phyloP scores from a whole-genome alignment of 2,113 vertebrate species.

The Campylomormyrus numenius region DNA sequence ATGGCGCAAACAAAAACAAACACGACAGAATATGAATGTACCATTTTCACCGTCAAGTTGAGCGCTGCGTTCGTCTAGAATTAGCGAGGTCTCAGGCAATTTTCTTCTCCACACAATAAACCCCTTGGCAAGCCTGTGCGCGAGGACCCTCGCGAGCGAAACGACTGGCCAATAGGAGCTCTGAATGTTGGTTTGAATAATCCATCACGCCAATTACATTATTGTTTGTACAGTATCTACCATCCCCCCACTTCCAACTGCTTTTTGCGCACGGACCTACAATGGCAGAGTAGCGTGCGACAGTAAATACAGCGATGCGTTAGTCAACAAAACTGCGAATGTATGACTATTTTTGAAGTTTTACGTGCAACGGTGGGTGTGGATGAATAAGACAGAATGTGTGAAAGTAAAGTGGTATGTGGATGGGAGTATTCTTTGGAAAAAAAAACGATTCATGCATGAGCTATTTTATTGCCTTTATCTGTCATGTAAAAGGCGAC shows the following conservation, averaged over 20 bases:
- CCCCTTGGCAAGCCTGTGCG: conserved; percentile 17
- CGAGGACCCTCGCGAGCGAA: conserved; percentile 16
- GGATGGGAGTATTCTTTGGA: not conserved
- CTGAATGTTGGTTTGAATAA: conserved; percentile 31
- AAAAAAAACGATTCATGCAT: not conserved
- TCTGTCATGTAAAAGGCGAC: not conserved
- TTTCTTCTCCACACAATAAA: conserved; percentile 33
- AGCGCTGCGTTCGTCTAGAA: conserved; percentile 13
- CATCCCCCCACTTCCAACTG: conserved; percentile 16
- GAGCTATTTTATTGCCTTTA: not conserved
- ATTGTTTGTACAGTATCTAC: conserved; percentile 14
- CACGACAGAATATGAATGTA: conserved; percentile 8
- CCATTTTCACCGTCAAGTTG: conserved; percentile 32
- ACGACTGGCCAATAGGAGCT: conserved; percentile 25
- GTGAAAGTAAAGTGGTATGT: not conserved
- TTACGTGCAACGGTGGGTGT: not conserved
- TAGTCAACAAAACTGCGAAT: conserved; percentile 6
- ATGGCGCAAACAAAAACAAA: not conserved
- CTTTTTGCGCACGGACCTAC: conserved; percentile 30
- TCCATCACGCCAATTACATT: conserved; percentile 27
- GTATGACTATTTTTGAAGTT: not conserved
- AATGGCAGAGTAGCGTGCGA: not conserved
- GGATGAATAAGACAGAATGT: not conserved
- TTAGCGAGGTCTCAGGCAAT: conserved; percentile 13
- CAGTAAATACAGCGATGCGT: not conserved